Conservation (phyloP, 2,888 invertebrate species). For the Patella ulyssiponensis region DNA sequence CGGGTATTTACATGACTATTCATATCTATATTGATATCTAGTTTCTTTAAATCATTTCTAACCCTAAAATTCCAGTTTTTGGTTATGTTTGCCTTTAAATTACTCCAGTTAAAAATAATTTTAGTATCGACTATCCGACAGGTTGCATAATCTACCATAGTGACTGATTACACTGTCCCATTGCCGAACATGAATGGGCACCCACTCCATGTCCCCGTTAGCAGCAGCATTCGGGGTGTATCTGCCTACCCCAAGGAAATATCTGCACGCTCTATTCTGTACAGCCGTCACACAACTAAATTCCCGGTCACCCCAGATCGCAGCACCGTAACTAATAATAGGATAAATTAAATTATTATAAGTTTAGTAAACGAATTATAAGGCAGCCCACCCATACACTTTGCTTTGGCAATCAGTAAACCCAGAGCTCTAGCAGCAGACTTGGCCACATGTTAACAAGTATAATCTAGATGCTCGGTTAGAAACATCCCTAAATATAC, state of each 20-base stretch:
- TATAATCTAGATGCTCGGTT: slow-evolving; percentile 20
- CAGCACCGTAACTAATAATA: slow-evolving; percentile 19
- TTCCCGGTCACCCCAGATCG: slow-evolving; percentile 23
- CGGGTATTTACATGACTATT: background rate
- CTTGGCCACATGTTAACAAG: slow-evolving; percentile 10
- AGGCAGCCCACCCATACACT: slow-evolving; percentile 23
- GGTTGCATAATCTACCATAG: background rate
- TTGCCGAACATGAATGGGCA: slow-evolving; percentile 19
- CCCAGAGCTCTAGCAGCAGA: slow-evolving; percentile 18
- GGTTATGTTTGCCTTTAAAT: background rate
- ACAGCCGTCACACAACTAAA: slow-evolving; percentile 18
- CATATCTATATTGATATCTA: background rate
- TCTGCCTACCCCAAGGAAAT: slow-evolving; percentile 26
- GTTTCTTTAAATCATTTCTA: background rate
- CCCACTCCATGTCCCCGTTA: slow-evolving; percentile 3
- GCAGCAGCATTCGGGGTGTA: slow-evolving; percentile 19
- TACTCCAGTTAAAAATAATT: slow-evolving; percentile 1
- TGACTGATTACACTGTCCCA: background rate
- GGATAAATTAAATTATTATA: slow-evolving; percentile 24
- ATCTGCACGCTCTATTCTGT: slow-evolving; percentile 18
- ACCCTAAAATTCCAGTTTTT: background rate
- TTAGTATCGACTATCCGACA: background rate
- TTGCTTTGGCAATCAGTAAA: no score
- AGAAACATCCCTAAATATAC: slow-evolving; percentile 22
- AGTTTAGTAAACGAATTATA: slow-evolving; percentile 25